Evolutionary conservation across 2,888 invertebrate species (phyloP), one percentile per base, ranked within the genome.

Genomic region (Drosophila tanythrix): DNA sequence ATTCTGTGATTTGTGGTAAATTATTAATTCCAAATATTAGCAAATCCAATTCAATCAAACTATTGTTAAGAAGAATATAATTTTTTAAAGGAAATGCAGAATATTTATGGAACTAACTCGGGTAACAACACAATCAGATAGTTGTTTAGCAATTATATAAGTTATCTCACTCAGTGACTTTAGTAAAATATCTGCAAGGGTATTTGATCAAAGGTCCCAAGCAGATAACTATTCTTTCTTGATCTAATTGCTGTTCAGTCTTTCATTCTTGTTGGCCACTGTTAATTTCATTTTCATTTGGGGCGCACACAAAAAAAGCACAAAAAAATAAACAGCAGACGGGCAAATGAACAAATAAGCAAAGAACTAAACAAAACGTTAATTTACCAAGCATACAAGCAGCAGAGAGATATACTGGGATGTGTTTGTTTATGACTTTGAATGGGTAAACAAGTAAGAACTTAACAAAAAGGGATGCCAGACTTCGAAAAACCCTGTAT

Each of bases 291-390:
- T 59, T 84, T 83, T 86, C 81, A 58, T 80, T 81, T 81, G 70
- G 69, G 59, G 63, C 63, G 38, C 65, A 74, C 43, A 25, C 46
- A 46, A 46, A 63, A 65, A 73, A 76, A 62, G 57, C 63, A 65
- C 62, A 66, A 52, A 70, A 57, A 58, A 40, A 59, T 33, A 61
- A 62, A 66, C 71, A 60, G 43, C 57, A 40, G 74, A 80, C 85
- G 58, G 84, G 80, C 77, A 84, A 86, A 87, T 87, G 87, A 85
- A 87, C 83, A 87, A 87, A 84, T 74, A 82, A 74, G 70, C 71
- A 71, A 82, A 74, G 79, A 81, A 79, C 81, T 81, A 81, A 81
- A 85, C 75, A 82, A 82, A 82, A 83, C 52, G 82, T 78, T 83
- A 83, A 83, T 83, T 83, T 74, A 78, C 80, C 71, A 72, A 74